Conservation (phyloP, 2,797 vertebrate species). For the Acropternis orthonyx region DNA sequence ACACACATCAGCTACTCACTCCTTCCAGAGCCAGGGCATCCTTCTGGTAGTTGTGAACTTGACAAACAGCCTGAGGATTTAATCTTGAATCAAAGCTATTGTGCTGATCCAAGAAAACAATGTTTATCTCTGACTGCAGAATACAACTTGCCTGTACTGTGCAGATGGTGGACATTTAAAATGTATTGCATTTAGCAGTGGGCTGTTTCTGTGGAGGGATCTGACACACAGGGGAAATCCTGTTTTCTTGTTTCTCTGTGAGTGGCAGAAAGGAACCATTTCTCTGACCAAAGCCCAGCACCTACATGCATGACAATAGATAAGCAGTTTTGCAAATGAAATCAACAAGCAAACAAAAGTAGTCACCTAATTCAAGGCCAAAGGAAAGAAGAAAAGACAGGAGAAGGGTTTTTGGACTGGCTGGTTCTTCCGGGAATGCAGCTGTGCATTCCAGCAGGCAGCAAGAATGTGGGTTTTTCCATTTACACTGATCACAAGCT, state of each 20-base stretch:
- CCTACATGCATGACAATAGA: accelerated
- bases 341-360: not conserved
- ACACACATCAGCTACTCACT: not conserved
- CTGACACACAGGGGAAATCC: not conserved
- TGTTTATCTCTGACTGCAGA: not conserved
- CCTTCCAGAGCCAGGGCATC: not conserved
- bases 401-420: not conserved
- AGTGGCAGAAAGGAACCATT: not conserved
- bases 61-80: not conserved
- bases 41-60: not conserved
- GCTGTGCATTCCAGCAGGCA: conserved; percentile 54
- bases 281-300: not conserved
- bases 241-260: not conserved
- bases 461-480: conserved; percentile 62
- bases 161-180: not conserved
- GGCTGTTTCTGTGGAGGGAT: not conserved
- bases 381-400: not conserved
- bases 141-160: not conserved
- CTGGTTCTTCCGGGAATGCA: conserved; percentile 21
- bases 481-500: not conserved
- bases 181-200: not conserved
- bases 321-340: not conserved
- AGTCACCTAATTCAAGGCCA: not conserved
- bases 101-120: not conserved
- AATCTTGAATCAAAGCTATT: not conserved